phyloP scores from a whole-genome alignment of 1,140 invertebrate genomes.

The Chrysomallon squamiferum region DNA sequence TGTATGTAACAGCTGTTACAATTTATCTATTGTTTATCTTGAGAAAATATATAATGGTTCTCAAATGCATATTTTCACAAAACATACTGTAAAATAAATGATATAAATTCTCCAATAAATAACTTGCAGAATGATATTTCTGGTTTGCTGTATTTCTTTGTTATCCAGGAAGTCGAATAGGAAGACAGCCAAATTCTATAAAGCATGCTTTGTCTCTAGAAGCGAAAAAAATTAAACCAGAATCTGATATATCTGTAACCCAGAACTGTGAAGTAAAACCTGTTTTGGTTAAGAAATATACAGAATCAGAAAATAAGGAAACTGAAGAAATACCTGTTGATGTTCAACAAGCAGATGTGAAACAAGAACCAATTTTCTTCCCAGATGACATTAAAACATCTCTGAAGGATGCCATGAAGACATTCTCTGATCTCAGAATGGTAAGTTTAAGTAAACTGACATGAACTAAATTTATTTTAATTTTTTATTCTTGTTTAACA shows the following conservation, averaged over 20 bases:
- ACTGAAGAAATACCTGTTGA: not conserved
- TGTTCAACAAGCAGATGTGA: not conserved
- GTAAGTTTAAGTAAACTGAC: too few species aligned
- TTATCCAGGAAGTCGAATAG: conserved; percentile 55
- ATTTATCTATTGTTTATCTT: not conserved
- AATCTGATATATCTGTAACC: not conserved
- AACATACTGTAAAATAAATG: not conserved
- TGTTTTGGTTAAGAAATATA: not conserved
- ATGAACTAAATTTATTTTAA: too few species aligned
- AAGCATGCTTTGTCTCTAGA: conserved; percentile 56
- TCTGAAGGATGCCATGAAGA: too few species aligned
- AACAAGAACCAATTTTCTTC: not conserved
- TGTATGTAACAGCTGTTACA: not conserved
- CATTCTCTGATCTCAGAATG: too few species aligned
- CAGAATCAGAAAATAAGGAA: not conserved
- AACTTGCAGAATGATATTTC: not conserved
- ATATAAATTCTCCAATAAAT: not conserved
- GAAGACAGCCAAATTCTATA: conserved; percentile 57
- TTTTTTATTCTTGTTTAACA: too few species aligned
- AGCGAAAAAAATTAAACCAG: conserved; percentile 36
- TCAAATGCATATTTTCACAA: not conserved
- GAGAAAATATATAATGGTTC: not conserved
- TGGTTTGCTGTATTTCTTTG: not conserved
- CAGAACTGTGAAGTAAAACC: not conserved
- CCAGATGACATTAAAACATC: too few species aligned